Base-by-base conservation (phyloP, 2,888 invertebrate species). In the Chromoteleia sp. region DNA sequence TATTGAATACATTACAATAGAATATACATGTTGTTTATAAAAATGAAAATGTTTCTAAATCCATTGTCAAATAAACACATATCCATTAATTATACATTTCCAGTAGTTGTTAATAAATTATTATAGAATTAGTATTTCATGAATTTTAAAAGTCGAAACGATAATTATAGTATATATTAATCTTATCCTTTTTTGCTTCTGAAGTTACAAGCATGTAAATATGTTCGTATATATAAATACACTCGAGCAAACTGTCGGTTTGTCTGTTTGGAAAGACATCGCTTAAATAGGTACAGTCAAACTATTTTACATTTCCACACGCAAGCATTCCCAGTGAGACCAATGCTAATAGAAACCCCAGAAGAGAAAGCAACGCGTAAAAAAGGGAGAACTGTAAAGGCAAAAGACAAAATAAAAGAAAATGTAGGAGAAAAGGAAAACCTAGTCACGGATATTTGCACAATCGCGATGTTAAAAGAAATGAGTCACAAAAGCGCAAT, bases 401-500 rank as follows among this genome's bases (percentile, higher is more conserved):
- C 15, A 41, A 45, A 36, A 41, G 43, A 10, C 12, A 39, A 45
- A 14, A 61, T 6, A 19, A 21, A 6, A 52, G 43, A 15, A 33
- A 45, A 36, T 36, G 29, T 10, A 52, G 36, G 17, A 25, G 19
- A 29, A 36, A 43, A 41, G 41, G 15, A 41, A 54, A 39, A 52
- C 21, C 14, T 17, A 29, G 52, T 15, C 25, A 50, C 39, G 21
- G 63, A 43, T 74, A 56, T 56, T 48, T 65, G 74, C 48, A 45
- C 63, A 63, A 74, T 73, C 63, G 56, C 8, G 4, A 56, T 41
- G 12, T 52, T 52, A 45, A 58, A 61, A 67, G 45, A 50, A 73
- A 52, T 19, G 58, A 70, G 17, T 36, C 19, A 45, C 25, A 71
- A 76, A 71, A 71, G 67, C 58, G 45, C 52, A 81, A 52, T 58